These are phyloP conservation scores for Caiman crocodilus DNA, from an alignment of 2,797 vertebrate species.

Conservation along the genomic window DNA sequence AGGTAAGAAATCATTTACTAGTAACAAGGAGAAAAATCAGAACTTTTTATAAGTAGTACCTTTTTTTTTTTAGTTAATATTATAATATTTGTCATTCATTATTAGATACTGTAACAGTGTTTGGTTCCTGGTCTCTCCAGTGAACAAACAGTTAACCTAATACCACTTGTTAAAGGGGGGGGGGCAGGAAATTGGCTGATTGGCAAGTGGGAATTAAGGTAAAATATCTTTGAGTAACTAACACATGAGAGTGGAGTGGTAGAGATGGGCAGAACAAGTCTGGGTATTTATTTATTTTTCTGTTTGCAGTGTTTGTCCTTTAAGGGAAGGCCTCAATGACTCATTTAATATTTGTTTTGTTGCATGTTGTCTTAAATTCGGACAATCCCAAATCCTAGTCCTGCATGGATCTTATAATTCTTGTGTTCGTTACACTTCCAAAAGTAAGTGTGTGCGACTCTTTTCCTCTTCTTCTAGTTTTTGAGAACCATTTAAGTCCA, in stretches of 20 bases:
- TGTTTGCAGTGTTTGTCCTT: not conserved
- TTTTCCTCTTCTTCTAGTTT: slow-evolving; percentile 56
- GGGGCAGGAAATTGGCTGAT: not conserved
- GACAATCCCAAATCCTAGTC: not conserved
- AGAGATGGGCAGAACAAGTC: not conserved
- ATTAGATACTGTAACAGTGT: rapidly evolving
- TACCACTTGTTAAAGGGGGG: not conserved
- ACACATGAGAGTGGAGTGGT: not conserved
- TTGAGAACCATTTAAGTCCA: slow-evolving; percentile 46
- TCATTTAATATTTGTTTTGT: not conserved
- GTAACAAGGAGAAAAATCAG: too few species aligned
- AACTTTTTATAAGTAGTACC: too few species aligned
- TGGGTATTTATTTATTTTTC: not conserved
- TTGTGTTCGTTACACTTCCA: not conserved
- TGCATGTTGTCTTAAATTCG: not conserved
- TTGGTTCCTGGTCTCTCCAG: not conserved
- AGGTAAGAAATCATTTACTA: slow-evolving; percentile 74
- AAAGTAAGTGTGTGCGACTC: not conserved
- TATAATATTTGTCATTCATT: not conserved
- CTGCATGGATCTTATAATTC: not conserved
- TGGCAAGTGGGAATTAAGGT: not conserved
- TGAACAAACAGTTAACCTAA: not conserved
- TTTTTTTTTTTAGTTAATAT: rapidly evolving
- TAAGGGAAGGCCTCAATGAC: not conserved
- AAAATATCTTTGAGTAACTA: not conserved